A percentile compares a stretch with the other conserved stretches of the same genome.
phyloP scores from a whole-genome alignment of 2,797 vertebrate genomes.

The Poeciliopsis presidionis region DNA sequence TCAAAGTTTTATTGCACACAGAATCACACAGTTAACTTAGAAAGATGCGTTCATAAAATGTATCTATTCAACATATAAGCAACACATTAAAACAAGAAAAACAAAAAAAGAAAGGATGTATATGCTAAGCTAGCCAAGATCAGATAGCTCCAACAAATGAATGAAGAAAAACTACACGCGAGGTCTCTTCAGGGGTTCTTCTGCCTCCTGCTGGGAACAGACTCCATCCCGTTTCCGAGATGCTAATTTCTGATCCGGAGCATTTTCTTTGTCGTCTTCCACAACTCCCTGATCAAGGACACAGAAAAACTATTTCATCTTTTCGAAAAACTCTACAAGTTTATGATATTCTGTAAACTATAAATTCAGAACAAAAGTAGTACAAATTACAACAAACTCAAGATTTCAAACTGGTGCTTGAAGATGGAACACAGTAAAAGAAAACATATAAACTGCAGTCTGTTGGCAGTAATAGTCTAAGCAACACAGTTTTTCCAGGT shows the following conservation, averaged over 20 bases:
- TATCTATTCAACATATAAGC: neutral
- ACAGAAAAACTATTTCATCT: constrained; percentile 10
- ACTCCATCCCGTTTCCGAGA: constrained; percentile 66
- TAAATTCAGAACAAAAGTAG: neutral
- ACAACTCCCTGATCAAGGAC: constrained; percentile 46
- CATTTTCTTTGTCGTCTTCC: constrained; percentile 55
- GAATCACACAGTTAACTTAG: constrained; percentile 11
- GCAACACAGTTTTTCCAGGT: neutral
- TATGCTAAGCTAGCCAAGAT: neutral
- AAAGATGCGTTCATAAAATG: constrained; percentile 3
- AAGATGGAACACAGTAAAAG: neutral
- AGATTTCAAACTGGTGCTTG: neutral
- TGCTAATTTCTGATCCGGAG: constrained; percentile 31
- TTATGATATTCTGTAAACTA: neutral
- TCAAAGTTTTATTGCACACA: constrained; percentile 54
- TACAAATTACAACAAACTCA: neutral
- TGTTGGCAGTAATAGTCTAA: neutral
- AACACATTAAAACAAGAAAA: neutral
- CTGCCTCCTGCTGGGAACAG: constrained; percentile 26
- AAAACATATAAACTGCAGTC: neutral
- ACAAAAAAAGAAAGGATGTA: neutral
- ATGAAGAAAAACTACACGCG: constrained; percentile 52
- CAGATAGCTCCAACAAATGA: neutral
- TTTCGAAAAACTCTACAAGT: neutral
- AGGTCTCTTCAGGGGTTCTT: constrained; percentile 64